Evolutionary conservation across 2,113 vertebrate species (phyloP).

Genomic region (Lucifuga dentata): DNA sequence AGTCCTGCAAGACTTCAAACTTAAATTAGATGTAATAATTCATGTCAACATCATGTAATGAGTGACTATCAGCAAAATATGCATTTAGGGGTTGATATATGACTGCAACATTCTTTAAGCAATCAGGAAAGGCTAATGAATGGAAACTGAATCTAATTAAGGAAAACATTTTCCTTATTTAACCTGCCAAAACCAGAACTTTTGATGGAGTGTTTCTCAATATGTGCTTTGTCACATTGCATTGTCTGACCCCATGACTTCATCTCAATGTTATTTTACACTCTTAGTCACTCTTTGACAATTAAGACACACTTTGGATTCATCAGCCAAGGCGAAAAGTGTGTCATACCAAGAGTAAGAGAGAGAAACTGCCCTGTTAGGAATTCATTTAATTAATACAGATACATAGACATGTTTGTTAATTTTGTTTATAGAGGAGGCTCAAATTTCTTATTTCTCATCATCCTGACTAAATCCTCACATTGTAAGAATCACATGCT

Average conservation of each 20-base stretch:
- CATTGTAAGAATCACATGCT: constrained; percentile 4
- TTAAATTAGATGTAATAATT: constrained; percentile 58
- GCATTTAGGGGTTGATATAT: constrained; percentile 56
- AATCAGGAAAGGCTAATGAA: constrained; percentile 56
- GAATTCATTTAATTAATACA: constrained; percentile 8
- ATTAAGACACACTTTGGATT: constrained; percentile 41
- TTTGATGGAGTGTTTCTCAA: constrained; percentile 53
- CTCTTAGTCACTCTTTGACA: constrained; percentile 51
- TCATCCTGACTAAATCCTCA: neutral
- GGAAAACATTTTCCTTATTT: constrained; percentile 31
- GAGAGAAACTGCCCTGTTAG: constrained; percentile 24
- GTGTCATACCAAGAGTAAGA: constrained; percentile 32
- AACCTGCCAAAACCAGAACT: constrained; percentile 59
- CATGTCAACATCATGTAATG: constrained; percentile 42
- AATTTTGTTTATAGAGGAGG: constrained; percentile 9
- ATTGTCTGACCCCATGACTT: constrained; percentile 51
- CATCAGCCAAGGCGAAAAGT: constrained; percentile 18
- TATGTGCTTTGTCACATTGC: constrained; percentile 47
- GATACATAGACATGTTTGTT: neutral
- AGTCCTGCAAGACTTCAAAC: constrained; percentile 45
- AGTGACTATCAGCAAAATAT: constrained; percentile 39
- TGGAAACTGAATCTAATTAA: constrained; percentile 58
- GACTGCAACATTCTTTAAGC: constrained; percentile 49
- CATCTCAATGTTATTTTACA: constrained; percentile 63
- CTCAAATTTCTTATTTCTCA: neutral